Conservation (phyloP, 2,113 vertebrate species). For the Myotis lucifugus region DNA sequence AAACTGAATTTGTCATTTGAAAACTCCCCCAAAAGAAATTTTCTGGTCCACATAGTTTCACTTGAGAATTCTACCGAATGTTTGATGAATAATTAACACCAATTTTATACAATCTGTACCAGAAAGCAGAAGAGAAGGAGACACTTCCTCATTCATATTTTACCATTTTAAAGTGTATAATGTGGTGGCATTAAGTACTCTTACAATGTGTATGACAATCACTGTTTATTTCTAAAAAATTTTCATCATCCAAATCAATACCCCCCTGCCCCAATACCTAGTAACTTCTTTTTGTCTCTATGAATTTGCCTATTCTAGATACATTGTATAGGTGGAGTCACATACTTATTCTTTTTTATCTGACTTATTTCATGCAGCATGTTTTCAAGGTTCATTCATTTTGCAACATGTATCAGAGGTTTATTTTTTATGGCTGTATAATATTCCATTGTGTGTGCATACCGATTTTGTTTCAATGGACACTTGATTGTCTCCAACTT, state of each 20-base stretch:
- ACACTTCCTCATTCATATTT: neutral
- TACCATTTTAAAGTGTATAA: neutral
- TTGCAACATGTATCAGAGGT: neutral
- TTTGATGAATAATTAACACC: neutral
- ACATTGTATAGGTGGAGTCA: too few species aligned
- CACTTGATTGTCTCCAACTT: neutral
- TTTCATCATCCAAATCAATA: neutral
- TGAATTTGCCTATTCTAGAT: neutral
- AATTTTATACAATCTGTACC: neutral
- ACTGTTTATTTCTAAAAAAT: neutral
- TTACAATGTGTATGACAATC: neutral
- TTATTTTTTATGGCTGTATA: neutral
- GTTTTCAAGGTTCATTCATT: too few species aligned
- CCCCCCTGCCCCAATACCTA: neutral
- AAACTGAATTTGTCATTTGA: neutral
- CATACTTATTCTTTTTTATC: too few species aligned
- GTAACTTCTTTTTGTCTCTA: neutral
- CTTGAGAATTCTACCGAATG: neutral
- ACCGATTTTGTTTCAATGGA: neutral
- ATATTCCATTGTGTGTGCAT: neutral
- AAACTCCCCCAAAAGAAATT: slow-evolving; percentile 12
- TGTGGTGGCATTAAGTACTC: neutral
- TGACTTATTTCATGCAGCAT: too few species aligned
- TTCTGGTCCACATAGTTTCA: neutral
- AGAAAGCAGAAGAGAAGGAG: neutral